A percentile compares a stretch with the other conserved stretches of the same genome.
Evolutionary conservation across 2,888 invertebrate genomes (phyloP).

Genomic region (Lasius fuliginosus): DNA sequence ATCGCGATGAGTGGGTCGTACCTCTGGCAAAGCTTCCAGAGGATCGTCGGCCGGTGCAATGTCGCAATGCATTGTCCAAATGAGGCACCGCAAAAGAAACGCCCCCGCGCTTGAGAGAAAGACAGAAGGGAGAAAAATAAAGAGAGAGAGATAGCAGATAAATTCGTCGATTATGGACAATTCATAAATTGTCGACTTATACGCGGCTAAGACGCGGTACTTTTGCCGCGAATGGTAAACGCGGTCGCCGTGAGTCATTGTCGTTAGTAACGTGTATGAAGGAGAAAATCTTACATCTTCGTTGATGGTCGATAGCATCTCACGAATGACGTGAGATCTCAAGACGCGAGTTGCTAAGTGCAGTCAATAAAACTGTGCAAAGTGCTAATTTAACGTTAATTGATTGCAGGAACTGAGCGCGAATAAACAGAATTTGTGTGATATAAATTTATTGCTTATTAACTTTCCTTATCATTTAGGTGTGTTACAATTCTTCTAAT

Average conservation of each 20-base stretch:
- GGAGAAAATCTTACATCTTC: conserved; percentile 27
- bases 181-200: conserved; percentile 78
- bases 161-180: conserved; percentile 66
- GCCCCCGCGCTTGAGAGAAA: conserved; percentile 29
- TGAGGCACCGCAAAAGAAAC: conserved; percentile 72
- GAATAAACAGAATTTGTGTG: neutral
- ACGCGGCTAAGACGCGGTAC: conserved; percentile 62
- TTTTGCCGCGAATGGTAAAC: conserved; percentile 79
- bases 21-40: conserved; percentile 62
- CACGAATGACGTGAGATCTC: neutral
- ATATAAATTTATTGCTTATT: neutral
- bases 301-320: conserved; percentile 10
- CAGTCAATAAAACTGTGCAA: neutral
- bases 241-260: conserved; percentile 79
- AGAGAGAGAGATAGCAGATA: conserved; percentile 34
- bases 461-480: neutral
- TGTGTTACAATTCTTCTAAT: neutral
- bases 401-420: neutral
- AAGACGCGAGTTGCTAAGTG: neutral
- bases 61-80: conserved; percentile 70
- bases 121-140: conserved; percentile 1
- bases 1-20: conserved; percentile 51
- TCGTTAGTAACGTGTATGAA: conserved; percentile 64
- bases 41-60: conserved; percentile 49
- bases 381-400: neutral